Evolutionary conservation across 2,797 vertebrate genomes (phyloP).

Genomic region (Phoxinus dragarum): DNA sequence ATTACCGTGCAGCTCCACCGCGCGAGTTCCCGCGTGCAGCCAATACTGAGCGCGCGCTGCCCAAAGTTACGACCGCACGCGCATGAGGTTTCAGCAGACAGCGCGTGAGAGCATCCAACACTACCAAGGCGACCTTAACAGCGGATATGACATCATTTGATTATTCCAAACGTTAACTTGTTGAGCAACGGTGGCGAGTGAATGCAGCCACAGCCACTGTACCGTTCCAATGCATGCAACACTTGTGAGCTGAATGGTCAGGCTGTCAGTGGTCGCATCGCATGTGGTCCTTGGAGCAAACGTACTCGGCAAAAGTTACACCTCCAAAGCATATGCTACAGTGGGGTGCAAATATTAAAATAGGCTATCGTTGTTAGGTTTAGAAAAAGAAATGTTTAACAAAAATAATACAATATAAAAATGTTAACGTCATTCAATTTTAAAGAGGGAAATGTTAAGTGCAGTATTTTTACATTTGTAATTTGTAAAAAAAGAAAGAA

Average conservation of each 20-base stretch:
- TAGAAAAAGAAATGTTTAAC: not conserved
- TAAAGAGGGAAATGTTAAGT: not conserved
- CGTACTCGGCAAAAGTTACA: not conserved
- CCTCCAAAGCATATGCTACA: not conserved
- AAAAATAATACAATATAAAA: not conserved
- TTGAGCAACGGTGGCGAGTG: not conserved
- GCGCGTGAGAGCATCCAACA: not conserved
- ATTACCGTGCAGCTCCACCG: conserved; percentile 56
- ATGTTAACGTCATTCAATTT: not conserved
- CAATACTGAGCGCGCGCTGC: conserved; percentile 73
- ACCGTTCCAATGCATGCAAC: not conserved
- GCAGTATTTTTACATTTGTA: not conserved
- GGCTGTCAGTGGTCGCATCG: too few relatives aligned
- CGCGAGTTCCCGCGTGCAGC: conserved; percentile 59
- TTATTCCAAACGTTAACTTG: conserved; percentile 49
- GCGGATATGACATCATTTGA: conserved; percentile 85
- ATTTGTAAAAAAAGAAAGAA: not conserved
- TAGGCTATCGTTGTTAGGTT: not conserved
- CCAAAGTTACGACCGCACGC: conserved; percentile 77
- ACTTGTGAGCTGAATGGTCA: not conserved
- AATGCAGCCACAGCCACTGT: too few relatives aligned
- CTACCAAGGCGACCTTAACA: conserved; percentile 64
- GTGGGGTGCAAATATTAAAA: not conserved
- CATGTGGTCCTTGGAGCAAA: not conserved
- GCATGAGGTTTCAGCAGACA: conserved; percentile 37